Evolutionary conservation across 2,888 invertebrate genomes (phyloP).

Genomic region (Rosalia funebris): DNA sequence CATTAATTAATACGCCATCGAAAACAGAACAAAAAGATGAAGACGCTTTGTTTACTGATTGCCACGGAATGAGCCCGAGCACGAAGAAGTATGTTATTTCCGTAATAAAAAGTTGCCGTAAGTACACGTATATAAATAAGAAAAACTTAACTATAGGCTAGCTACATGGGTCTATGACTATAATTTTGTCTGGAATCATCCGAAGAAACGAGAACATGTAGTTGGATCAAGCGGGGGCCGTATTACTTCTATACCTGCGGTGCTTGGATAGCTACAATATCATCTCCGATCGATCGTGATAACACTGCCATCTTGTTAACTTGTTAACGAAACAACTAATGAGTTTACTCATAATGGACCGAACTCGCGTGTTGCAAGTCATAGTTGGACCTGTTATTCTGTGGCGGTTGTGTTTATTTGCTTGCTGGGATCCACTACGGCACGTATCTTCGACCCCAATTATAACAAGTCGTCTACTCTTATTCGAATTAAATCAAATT

Average conservation of each 20-base stretch:
- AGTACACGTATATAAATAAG: constrained; percentile 48
- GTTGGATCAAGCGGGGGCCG: constrained; percentile 44
- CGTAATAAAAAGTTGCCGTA: constrained; percentile 48
- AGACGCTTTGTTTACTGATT: constrained; percentile 18
- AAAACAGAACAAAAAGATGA: neutral
- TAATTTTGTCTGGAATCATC: constrained; percentile 53
- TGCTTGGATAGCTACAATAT: constrained; percentile 60
- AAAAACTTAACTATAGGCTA: constrained; percentile 53
- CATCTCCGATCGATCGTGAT: constrained; percentile 60
- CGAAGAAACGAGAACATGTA: constrained; percentile 52
- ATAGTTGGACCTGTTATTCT: constrained; percentile 54
- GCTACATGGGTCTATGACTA: constrained; percentile 52
- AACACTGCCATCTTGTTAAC: constrained; percentile 63
- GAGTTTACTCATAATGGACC: constrained; percentile 61
- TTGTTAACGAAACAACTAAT: constrained; percentile 64
- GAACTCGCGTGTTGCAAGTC: constrained; percentile 60
- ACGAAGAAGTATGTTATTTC: constrained; percentile 41
- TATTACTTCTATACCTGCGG: constrained; percentile 52
- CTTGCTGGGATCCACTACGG: constrained; percentile 22
- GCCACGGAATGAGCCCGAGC: constrained; percentile 28
- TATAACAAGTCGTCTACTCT: constrained; percentile 34
- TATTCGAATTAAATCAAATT: constrained; percentile 34
- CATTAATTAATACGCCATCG: neutral
- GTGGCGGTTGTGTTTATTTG: constrained; percentile 26
- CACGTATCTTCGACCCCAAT: constrained; percentile 36